Conservation (phyloP, 2,113 vertebrate genomes). For the Clarias macrocephalus region DNA sequence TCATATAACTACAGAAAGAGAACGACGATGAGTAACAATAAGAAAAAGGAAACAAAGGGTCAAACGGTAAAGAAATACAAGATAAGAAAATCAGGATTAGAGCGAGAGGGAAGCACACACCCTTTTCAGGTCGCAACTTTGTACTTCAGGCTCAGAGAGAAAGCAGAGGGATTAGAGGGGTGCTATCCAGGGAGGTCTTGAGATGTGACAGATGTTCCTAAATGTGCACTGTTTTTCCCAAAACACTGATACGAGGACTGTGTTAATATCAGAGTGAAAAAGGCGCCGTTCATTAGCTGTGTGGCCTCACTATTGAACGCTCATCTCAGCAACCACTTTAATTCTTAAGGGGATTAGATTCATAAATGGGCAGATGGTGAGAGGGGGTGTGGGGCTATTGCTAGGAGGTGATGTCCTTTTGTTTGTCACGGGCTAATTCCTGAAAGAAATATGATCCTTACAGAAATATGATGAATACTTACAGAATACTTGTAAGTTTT, state of each 20-base stretch:
- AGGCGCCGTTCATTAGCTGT: background rate
- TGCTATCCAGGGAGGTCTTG: background rate
- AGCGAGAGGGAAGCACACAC: background rate
- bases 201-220: background rate
- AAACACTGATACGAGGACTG: background rate
- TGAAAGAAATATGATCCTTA: background rate
- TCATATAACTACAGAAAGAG: slow-evolving; percentile 55
- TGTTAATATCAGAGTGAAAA: background rate
- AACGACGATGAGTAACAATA: slow-evolving; percentile 18
- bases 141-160: background rate
- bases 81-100: slow-evolving; percentile 35
- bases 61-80: slow-evolving; percentile 15
- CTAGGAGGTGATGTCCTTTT: slow-evolving; percentile 5
- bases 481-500: background rate
- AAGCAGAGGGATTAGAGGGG: background rate
- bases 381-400: background rate
- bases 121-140: background rate
- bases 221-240: background rate
- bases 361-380: slow-evolving; percentile 2
- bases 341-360: slow-evolving; percentile 2
- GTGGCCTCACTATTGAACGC: background rate
- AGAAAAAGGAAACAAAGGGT: slow-evolving; percentile 40
- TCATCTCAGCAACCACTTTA: background rate
- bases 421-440: background rate
- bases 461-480: too few relatives aligned